Conservation (phyloP, 1,140 invertebrate species). For the Chironomus tepperi region DNA sequence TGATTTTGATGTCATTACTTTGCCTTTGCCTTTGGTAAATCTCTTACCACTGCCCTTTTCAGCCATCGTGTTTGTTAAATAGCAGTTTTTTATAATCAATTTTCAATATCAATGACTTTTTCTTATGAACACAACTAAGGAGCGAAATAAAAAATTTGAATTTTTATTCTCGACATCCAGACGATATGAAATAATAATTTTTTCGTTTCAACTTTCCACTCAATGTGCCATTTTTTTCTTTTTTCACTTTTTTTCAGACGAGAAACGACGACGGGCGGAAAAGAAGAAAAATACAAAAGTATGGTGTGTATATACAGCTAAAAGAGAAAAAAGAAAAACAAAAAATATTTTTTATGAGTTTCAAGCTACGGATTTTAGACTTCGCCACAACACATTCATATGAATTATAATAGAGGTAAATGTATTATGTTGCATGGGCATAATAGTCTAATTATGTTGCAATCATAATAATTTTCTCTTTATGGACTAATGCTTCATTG, state of each 20-base stretch:
- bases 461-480: neutral
- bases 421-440: neutral
- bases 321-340: conserved; percentile 20
- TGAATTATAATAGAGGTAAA: neutral
- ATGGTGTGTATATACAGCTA: conserved; percentile 20
- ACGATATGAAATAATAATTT: neutral
- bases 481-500: neutral
- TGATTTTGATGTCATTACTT: conserved; percentile 20
- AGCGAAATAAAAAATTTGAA: neutral
- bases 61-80: neutral
- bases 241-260: neutral
- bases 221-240: conserved; percentile 16
- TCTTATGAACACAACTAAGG: neutral
- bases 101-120: neutral
- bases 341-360: conserved; percentile 15
- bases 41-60: conserved; percentile 15
- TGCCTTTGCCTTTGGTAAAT: conserved; percentile 2
- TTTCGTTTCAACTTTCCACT: conserved; percentile 13
- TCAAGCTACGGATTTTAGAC: neutral
- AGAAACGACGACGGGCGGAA: conserved; percentile 18
- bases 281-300: conserved; percentile 19
- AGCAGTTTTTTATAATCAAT: neutral
- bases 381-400: neutral
- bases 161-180: conserved; percentile 6
- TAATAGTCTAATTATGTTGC: neutral